Evolutionary conservation across 2,113 vertebrate species (phyloP).

Genomic region (Myotis lucifugus): DNA sequence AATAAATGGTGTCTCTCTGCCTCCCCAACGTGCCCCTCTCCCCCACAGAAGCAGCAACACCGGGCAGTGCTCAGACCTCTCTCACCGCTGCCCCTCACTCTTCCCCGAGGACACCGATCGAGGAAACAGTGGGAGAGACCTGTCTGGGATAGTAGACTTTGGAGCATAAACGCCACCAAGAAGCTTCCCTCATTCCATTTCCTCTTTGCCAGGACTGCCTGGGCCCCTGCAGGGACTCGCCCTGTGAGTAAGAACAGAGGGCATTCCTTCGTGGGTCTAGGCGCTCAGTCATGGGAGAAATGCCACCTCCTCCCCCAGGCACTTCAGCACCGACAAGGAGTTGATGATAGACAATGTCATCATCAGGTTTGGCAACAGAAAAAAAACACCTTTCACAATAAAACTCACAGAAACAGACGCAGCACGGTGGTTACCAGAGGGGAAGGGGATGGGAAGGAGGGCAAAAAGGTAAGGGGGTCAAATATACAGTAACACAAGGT

Average conservation of each 20-base stretch:
- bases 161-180: not conserved
- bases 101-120: not conserved
- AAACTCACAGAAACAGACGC: not conserved
- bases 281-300: slow-evolving; percentile 36
- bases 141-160: not conserved
- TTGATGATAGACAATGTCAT: not conserved
- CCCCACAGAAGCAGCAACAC: not conserved
- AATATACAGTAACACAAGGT: not conserved
- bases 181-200: not conserved
- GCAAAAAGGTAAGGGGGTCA: not conserved
- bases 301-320: not conserved
- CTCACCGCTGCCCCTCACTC: accelerated
- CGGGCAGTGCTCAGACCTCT: not conserved
- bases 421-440: not conserved
- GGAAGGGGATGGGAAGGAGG: not conserved
- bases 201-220: not conserved
- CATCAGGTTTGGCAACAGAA: not conserved
- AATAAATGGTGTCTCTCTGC: not conserved
- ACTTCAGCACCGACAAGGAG: not conserved
- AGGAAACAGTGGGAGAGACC: not conserved
- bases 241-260: slow-evolving; percentile 52
- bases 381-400: not conserved
- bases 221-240: not conserved
- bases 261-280: not conserved
- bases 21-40: accelerated